These are phyloP conservation scores for Phania funesta DNA, from an alignment of 2,888 invertebrate genomes.

Conservation along the genomic window DNA sequence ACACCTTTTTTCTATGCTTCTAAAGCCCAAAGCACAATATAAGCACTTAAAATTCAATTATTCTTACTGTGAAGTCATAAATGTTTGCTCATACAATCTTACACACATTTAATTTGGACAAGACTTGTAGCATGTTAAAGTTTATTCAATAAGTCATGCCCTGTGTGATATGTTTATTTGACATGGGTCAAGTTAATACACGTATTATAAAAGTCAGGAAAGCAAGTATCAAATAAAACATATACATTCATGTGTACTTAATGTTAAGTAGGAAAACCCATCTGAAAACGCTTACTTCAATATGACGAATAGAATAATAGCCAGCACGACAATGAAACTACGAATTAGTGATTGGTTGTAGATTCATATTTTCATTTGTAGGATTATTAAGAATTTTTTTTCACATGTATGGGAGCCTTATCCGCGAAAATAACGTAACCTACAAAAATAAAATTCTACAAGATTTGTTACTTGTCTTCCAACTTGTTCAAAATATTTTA, in stretches of 20 bases:
- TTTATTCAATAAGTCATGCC: neutral
- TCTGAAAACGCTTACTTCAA: no score
- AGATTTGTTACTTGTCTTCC: no score
- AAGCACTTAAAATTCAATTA: conserved; percentile 58
- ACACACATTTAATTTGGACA: neutral
- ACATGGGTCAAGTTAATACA: conserved; percentile 45
- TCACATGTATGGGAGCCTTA: no score
- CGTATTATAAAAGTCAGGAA: neutral
- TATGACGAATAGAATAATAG: no score
- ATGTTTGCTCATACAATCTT: neutral
- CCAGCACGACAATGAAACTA: no score
- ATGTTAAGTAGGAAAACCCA: neutral
- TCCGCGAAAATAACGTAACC: no score
- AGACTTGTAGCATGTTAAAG: neutral
- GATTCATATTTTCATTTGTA: no score
- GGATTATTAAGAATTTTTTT: no score
- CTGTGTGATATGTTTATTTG: conserved; percentile 57
- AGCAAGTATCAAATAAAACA: neutral
- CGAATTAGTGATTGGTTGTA: no score
- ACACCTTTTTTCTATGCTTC: neutral
- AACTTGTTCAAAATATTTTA: no score
- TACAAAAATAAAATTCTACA: no score
- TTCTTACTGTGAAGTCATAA: conserved; percentile 33
- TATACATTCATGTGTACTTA: neutral
- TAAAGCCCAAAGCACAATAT: conserved; percentile 40